These are phyloP conservation scores for Palloptera scutellata DNA, from an alignment of 2,888 invertebrate species.

Conservation along the genomic window DNA sequence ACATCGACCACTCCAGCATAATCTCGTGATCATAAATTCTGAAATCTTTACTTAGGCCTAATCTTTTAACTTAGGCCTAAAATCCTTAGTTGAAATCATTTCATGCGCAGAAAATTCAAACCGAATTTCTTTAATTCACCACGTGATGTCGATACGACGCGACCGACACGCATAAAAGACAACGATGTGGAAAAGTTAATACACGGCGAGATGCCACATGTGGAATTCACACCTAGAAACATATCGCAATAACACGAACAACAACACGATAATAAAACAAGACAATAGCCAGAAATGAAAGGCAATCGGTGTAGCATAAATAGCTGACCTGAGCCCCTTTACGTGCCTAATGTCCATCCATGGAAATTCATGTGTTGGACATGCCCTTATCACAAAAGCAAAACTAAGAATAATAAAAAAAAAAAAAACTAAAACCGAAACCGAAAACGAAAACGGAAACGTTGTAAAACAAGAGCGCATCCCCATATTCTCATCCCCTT, in stretches of 20 bases:
- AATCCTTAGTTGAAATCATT: not conserved
- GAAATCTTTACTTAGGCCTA: too few relatives aligned
- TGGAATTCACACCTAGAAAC: constrained; percentile 52
- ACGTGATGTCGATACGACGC: not conserved
- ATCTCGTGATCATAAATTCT: too few relatives aligned
- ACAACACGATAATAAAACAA: not conserved
- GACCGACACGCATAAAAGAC: not conserved
- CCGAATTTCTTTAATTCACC: not conserved
- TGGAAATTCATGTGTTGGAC: constrained; percentile 9
- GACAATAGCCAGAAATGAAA: constrained; percentile 1
- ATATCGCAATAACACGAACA: constrained; percentile 17
- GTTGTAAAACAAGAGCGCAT: too few relatives aligned
- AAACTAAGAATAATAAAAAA: too few relatives aligned
- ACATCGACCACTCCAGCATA: too few relatives aligned
- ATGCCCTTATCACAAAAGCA: not conserved
- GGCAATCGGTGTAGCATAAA: too few relatives aligned
- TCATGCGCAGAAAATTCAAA: not conserved
- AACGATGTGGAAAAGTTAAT: constrained; percentile 16
- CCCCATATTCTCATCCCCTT: too few relatives aligned
- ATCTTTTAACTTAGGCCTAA: too few relatives aligned
- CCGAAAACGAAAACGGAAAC: too few relatives aligned
- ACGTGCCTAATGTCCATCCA: constrained; percentile 28
- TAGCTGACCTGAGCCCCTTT: not conserved
- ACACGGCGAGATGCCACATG: constrained; percentile 43
- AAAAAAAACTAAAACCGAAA: too few relatives aligned